Conservation (phyloP, 2,113 vertebrate genomes). For the Bubo bubo region DNA sequence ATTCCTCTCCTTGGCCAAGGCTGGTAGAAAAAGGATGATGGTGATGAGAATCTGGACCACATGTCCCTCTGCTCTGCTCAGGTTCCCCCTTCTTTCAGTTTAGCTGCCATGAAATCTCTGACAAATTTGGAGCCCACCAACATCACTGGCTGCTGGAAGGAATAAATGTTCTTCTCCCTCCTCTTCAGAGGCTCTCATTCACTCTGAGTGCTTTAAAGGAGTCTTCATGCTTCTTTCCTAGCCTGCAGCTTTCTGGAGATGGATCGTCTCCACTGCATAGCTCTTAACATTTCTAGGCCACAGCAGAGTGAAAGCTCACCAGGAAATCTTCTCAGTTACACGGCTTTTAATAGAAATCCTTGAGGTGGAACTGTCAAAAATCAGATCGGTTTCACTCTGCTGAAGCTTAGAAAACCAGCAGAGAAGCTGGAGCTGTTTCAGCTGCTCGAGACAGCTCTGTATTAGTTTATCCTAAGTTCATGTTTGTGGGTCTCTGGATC, state of each 20-base stretch:
- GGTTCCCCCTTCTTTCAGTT: not conserved
- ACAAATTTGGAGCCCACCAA: not conserved
- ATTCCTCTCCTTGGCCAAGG: not conserved
- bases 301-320: slow-evolving; percentile 48
- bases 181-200: not conserved
- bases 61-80: not conserved
- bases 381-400: slow-evolving; percentile 57
- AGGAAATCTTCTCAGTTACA: slow-evolving; percentile 65
- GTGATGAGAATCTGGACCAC: not conserved
- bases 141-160: not conserved
- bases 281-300: slow-evolving; percentile 58
- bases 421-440: slow-evolving; percentile 42
- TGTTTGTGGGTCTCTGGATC: slow-evolving; percentile 7
- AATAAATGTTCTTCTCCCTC: not conserved
- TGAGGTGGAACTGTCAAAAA: slow-evolving; percentile 69
- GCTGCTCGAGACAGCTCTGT: not conserved
- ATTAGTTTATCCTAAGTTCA: slow-evolving; percentile 35
- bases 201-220: slow-evolving; percentile 14
- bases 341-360: slow-evolving; percentile 63
- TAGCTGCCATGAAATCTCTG: not conserved
- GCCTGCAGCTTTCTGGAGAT: slow-evolving; percentile 62
- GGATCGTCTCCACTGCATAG: slow-evolving; percentile 14
- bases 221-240: slow-evolving; percentile 40
- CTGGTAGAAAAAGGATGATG: not conserved
- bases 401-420: slow-evolving; percentile 49